These are phyloP conservation scores for Pipistrellus nathusii DNA, from an alignment of 2,797 vertebrate genomes.

Conservation along the genomic window DNA sequence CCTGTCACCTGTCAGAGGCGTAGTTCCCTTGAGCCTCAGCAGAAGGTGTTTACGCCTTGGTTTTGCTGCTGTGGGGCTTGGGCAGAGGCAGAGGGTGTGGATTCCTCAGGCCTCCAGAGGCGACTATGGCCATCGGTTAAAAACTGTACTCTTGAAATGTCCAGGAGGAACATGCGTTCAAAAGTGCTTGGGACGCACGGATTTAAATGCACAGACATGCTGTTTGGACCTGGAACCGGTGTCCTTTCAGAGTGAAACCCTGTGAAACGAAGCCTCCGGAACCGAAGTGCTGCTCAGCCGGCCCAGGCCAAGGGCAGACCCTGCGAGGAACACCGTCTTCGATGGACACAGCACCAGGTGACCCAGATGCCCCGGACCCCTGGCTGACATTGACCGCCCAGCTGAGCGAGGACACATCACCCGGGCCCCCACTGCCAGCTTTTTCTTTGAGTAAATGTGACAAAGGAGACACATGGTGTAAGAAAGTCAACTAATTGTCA, in stretches of 20 bases:
- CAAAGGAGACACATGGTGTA: slow-evolving; percentile 28
- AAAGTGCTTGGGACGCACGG: fast-evolving
- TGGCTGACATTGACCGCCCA: fast-evolving
- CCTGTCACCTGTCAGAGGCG: neutral
- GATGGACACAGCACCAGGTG: fast-evolving
- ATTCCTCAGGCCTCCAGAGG: fast-evolving
- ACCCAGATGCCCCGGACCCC: fast-evolving
- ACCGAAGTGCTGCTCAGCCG: fast-evolving
- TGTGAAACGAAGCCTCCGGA: fast-evolving
- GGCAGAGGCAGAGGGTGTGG: neutral
- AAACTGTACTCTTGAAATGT: neutral
- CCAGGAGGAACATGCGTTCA: neutral
- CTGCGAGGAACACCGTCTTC: fast-evolving
- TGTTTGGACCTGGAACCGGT: no score
- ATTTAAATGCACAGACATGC: neutral
- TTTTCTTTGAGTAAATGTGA: neutral
- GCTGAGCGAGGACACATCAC: fast-evolving
- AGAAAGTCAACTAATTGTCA: slow-evolving; percentile 35
- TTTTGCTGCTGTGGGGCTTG: fast-evolving
- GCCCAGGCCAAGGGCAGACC: neutral
- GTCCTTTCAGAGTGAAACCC: neutral
- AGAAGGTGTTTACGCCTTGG: neutral
- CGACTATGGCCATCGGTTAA: neutral
- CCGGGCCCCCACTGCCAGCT: fast-evolving
- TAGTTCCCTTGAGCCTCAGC: neutral